Conservation (phyloP, 37 sponge, comb jelly and placozoan species). For the Ianthella basta region DNA sequence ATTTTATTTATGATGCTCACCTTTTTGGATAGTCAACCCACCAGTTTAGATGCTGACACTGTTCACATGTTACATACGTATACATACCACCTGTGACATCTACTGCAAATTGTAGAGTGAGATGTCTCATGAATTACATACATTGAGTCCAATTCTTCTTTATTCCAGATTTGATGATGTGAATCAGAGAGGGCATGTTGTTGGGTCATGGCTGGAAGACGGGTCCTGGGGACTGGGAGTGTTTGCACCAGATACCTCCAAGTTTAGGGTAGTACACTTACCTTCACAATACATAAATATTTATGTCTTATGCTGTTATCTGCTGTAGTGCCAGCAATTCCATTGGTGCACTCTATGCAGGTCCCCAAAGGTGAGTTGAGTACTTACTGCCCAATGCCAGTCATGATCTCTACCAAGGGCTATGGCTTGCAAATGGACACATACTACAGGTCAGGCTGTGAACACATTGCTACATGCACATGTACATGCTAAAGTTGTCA, state of each 20-base stretch:
- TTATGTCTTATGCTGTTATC: neutral
- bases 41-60: too few species aligned
- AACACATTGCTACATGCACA: neutral
- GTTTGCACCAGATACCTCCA: conserved; percentile 42
- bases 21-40: too few species aligned
- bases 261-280: conserved; percentile 46
- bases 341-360: conserved; percentile 9
- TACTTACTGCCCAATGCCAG: conserved; percentile 67
- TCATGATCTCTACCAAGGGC: conserved; percentile 51
- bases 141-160: too few species aligned
- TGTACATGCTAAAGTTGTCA: too few species aligned
- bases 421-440: conserved; percentile 70
- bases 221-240: conserved; percentile 59
- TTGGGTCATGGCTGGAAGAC: conserved; percentile 72
- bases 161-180: conserved; percentile 44
- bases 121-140: too few species aligned
- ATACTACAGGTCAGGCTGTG: conserved; percentile 42
- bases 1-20: too few species aligned
- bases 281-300: neutral
- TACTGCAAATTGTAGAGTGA: too few species aligned
- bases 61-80: too few species aligned
- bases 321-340: neutral
- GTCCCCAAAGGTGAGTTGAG: conserved; percentile 63
- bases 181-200: conserved; percentile 63
- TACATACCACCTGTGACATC: too few species aligned